These are phyloP conservation scores for Hirtodrosophila cameraria DNA, from an alignment of 2,888 invertebrate genomes.

Conservation along the genomic window DNA sequence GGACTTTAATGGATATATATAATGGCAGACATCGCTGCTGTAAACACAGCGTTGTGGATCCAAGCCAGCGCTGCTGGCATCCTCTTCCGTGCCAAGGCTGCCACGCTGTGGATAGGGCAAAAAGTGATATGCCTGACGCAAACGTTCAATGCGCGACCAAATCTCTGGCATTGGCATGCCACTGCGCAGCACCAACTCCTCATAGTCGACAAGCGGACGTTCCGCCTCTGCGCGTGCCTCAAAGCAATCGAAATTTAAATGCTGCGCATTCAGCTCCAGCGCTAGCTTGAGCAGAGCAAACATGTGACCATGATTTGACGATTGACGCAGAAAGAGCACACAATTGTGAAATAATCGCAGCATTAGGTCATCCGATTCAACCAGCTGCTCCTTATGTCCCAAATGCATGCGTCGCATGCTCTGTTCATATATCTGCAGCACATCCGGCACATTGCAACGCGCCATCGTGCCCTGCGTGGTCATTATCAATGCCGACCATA, in stretches of 20 bases:
- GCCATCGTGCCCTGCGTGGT: conserved; percentile 86
- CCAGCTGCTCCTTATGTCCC: conserved; percentile 38
- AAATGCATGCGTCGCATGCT: conserved; percentile 83
- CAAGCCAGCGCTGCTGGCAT: conserved; percentile 81
- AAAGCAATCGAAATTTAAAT: conserved; percentile 81
- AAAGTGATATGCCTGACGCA: conserved; percentile 90
- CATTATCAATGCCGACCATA: conserved; percentile 83
- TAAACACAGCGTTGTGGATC: conserved; percentile 89
- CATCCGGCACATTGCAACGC: conserved; percentile 86
- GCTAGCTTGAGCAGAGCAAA: conserved; percentile 89
- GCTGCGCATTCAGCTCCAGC: conserved; percentile 87
- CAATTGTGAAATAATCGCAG: conserved; percentile 85
- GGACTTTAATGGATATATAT: conserved; percentile 88
- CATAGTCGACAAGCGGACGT: conserved; percentile 85
- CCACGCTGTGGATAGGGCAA: conserved; percentile 85
- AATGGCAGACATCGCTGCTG: conserved; percentile 87
- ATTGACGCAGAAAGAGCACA: conserved; percentile 87
- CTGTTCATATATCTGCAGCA: conserved; percentile 85
- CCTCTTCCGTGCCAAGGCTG: background rate
- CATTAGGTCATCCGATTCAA: conserved; percentile 74
- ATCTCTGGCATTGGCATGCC: conserved; percentile 89
- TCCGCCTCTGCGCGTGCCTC: conserved; percentile 77
- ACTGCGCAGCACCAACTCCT: conserved; percentile 87
- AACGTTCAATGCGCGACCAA: conserved; percentile 90
- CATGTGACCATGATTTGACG: conserved; percentile 90